These are phyloP conservation scores for Gasterosteus nipponicus DNA, from an alignment of 2,113 vertebrate genomes.

Conservation along the genomic window DNA sequence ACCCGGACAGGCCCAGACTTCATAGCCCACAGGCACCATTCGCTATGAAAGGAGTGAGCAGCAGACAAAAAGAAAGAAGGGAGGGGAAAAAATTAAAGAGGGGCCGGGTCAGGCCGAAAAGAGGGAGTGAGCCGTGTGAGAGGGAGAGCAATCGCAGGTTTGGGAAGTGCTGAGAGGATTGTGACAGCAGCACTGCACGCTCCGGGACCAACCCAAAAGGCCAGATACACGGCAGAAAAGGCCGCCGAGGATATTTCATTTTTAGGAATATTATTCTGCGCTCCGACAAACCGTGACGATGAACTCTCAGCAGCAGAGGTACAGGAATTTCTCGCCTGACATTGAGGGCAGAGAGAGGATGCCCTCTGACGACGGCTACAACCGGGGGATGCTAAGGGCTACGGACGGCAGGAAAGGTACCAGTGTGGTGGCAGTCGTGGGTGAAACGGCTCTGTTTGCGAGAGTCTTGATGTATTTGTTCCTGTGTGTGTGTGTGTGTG, in stretches of 20 bases:
- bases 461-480: conserved; percentile 12
- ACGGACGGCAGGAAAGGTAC: conserved; percentile 84
- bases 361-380: conserved; percentile 79
- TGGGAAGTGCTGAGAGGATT: conserved; percentile 47
- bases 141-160: conserved; percentile 60
- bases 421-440: conserved; percentile 11
- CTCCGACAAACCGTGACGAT: conserved; percentile 58
- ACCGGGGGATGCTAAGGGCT: conserved; percentile 84
- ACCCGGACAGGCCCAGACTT: conserved; percentile 71
- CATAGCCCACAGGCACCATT: conserved; percentile 76
- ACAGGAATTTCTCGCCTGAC: conserved; percentile 77
- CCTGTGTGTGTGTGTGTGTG: conserved; percentile 5
- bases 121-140: conserved; percentile 58
- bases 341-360: conserved; percentile 73
- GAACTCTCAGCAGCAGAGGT: conserved; percentile 71
- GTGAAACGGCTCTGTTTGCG: conserved; percentile 8
- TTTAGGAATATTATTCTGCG: conserved; percentile 40
- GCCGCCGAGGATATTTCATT: conserved; percentile 20
- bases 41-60: conserved; percentile 58
- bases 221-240: conserved; percentile 41
- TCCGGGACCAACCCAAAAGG: conserved; percentile 26
- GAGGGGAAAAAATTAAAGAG: conserved; percentile 41
- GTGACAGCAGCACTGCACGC: conserved; percentile 47
- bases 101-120: conserved; percentile 49
- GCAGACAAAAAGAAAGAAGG: conserved; percentile 35